A percentile compares a stretch with the other conserved stretches of the same genome.
phyloP scores from a whole-genome alignment of 1,140 invertebrate genomes.

The Notospermus geniculatus region DNA sequence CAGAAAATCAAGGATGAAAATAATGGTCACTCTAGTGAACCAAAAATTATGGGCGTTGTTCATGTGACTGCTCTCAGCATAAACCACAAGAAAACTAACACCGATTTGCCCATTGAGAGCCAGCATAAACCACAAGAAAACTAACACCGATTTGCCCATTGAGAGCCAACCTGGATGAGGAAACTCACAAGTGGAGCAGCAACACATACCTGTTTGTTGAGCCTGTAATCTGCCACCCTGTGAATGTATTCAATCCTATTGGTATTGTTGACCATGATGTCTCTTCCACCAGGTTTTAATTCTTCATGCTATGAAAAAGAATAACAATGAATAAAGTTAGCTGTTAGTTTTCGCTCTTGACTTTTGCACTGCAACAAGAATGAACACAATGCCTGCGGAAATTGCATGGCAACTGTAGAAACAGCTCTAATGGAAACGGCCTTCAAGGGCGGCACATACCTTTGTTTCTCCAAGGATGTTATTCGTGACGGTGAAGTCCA shows the following conservation, averaged over 20 bases:
- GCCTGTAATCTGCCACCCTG: conserved; percentile 91
- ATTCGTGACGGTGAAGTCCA: conserved; percentile 92
- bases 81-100: neutral
- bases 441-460: conserved; percentile 48
- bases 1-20: no score
- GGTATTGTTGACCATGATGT: conserved; percentile 83
- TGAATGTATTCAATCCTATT: conserved; percentile 97
- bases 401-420: no score
- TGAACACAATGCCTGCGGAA: no score
- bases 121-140: no score
- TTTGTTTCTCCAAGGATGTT: conserved; percentile 88
- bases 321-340: no score
- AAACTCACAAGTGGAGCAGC: conserved; percentile 12
- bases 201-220: conserved; percentile 86
- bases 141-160: neutral
- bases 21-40: no score
- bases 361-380: no score
- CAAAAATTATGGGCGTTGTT: no score
- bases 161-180: neutral
- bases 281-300: conserved; percentile 82
- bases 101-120: neutral
- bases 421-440: neutral
- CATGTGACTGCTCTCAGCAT: no score
- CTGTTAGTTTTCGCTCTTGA: no score
- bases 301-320: conserved; percentile 69